phyloP scores from a whole-genome alignment of 2,797 vertebrate species.

The Hephaestus fuliginosus region DNA sequence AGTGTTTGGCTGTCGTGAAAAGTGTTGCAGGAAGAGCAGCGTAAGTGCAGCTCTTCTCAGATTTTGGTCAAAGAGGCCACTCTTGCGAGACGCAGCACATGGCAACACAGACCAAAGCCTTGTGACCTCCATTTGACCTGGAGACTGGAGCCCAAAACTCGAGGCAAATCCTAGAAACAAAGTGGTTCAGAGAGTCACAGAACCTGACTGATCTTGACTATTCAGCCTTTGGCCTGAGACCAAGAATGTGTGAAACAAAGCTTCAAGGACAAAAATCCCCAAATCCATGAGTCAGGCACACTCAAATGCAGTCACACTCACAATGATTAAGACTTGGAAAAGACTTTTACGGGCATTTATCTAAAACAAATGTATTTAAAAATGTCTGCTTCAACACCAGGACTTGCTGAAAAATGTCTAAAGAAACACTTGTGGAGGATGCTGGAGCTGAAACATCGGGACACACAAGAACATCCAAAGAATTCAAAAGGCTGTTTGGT shows the following conservation, averaged over 20 bases:
- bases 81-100: not conserved
- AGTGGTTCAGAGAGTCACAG: not conserved
- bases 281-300: not conserved
- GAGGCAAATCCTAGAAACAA: not conserved
- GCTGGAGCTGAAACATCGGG: not conserved
- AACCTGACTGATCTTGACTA: not conserved
- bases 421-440: not conserved
- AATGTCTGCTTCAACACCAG: not conserved
- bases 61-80: not conserved
- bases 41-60: not conserved
- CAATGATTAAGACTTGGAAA: not conserved
- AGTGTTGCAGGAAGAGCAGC: not conserved
- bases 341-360: not conserved
- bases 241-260: slow-evolving; percentile 47
- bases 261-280: slow-evolving; percentile 19
- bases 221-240: not conserved
- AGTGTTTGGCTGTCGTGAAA: not conserved
- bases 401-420: not conserved
- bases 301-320: not conserved
- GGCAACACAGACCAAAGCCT: not conserved
- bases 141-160: not conserved
- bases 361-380: not conserved
- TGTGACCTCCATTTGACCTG: not conserved
- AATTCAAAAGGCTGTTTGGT: not conserved
- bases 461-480: not conserved